Evolutionary conservation across 2,888 invertebrate genomes (phyloP), one percentile per base, ranked within the genome.

Genomic region (Megalurothrips usitatus): DNA sequence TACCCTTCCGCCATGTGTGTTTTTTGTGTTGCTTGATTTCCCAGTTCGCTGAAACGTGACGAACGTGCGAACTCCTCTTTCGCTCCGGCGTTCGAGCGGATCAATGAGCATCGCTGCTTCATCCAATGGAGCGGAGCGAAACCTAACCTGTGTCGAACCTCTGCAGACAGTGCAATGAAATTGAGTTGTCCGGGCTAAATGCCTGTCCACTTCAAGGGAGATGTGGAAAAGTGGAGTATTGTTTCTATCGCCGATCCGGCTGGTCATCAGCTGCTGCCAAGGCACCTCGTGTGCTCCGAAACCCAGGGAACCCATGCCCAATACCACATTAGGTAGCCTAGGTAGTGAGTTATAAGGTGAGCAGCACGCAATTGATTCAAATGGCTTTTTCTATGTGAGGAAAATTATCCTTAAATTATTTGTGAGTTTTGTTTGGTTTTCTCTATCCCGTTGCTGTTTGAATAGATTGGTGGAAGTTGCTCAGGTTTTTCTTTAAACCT

Each of bases 1-100:
- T 26, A 26, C 68, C 68, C 68, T 75, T 75, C 68, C 68, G 68
- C 68, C 68, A 75, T 75, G 68, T 75, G 68, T 75, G 68, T 75
- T 75, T 75, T 75, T 75, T 75, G 68, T 75, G 68, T 75, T 75
- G 68, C 68, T 75, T 75, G 68, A 75, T 75, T 75, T 75, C 68
- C 68, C 68, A 75, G 68, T 75, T 75, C 68, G 68, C 68, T 75
- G 68, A 75, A 75, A 75, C 68, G 68, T 75, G 68, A 75, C 68
- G 68, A 75, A 75, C 68, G 68, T 75, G 68, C 68, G 68, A 75
- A 75, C 68, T 75, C 68, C 68, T 75, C 68, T 75, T 75, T 75
- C 68, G 68, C 68, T 75, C 68, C 68, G 68, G 68, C 68, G 68
- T 75, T 75, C 68, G 68, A 75, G 68, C 68, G 68, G 68, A 75